phyloP scores from a whole-genome alignment of 2,113 vertebrate species.

The Gila orcuttii region DNA sequence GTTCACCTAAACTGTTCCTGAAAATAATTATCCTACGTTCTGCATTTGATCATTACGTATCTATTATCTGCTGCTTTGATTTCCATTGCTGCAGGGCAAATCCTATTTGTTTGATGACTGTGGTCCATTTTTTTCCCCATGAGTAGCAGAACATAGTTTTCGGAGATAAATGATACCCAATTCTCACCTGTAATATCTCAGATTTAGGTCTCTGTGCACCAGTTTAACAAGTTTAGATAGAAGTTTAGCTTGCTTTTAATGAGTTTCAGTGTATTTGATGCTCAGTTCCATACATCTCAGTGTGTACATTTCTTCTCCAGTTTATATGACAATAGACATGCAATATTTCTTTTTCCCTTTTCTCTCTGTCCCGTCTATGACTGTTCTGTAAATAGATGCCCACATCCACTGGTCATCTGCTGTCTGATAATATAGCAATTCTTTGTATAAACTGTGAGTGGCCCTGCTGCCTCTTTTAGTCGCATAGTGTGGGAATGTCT shows the following conservation, averaged over 20 bases:
- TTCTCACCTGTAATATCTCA: conserved; percentile 24
- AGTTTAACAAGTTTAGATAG: conserved; percentile 17
- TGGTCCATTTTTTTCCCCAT: conserved; percentile 15
- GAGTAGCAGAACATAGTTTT: conserved; percentile 58
- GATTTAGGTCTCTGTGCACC: conserved; percentile 12
- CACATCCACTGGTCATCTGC: conserved; percentile 15
- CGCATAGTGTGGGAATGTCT: conserved; percentile 56
- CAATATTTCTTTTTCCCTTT: background rate
- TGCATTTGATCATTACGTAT: conserved; percentile 24
- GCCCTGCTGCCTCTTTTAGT: conserved; percentile 43
- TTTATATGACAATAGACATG: background rate
- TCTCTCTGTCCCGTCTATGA: background rate
- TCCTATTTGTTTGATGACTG: conserved; percentile 30
- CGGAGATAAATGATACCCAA: conserved; percentile 3
- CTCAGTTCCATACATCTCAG: background rate
- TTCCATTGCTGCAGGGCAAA: conserved; percentile 18
- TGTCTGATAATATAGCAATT: conserved; percentile 22
- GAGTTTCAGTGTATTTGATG: background rate
- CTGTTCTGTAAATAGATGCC: conserved; percentile 18
- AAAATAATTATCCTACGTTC: conserved; percentile 1
- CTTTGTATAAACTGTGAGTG: conserved; percentile 32
- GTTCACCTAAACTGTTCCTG: background rate
- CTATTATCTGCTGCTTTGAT: conserved; percentile 16
- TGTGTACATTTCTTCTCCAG: background rate
- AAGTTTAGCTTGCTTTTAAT: conserved; percentile 5